Percentiles rank a stretch among this genome's conserved stretches.
Evolutionary conservation across 2,888 invertebrate species (phyloP).

Genomic region (Tetranychus piercei): DNA sequence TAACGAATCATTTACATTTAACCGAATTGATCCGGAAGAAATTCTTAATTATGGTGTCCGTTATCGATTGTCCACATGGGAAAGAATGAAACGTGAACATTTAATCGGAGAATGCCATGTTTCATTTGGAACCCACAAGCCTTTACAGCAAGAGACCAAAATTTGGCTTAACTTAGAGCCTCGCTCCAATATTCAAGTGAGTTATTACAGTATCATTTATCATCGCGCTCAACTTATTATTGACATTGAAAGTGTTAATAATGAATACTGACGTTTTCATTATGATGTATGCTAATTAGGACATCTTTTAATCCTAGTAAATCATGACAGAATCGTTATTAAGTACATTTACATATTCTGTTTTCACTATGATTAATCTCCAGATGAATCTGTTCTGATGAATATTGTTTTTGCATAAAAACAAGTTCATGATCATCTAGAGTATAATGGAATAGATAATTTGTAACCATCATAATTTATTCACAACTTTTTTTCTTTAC

Average conservation of each 20-base stretch:
- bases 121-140: slow-evolving; percentile 67
- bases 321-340: too few species aligned
- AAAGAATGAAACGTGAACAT: slow-evolving; percentile 74
- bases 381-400: neutral
- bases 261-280: neutral
- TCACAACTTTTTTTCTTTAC: too few species aligned
- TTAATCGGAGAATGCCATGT: slow-evolving; percentile 76
- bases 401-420: too few species aligned
- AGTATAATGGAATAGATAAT: neutral
- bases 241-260: too few species aligned
- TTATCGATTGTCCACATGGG: slow-evolving; percentile 74
- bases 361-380: too few species aligned
- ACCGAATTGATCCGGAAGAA: slow-evolving; percentile 53
- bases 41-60: slow-evolving; percentile 77
- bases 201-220: neutral
- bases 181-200: slow-evolving; percentile 25
- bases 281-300: neutral
- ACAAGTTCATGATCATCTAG: too few species aligned
- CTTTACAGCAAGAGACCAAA: slow-evolving; percentile 65
- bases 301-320: neutral
- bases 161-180: slow-evolving; percentile 66
- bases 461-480: slow-evolving; percentile 1
- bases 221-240: too few species aligned
- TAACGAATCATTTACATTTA: slow-evolving; percentile 76
- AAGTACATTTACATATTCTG: too few species aligned